Base-by-base conservation (phyloP, 23 tunicate genomes). In the Halocynthia roretzi region DNA sequence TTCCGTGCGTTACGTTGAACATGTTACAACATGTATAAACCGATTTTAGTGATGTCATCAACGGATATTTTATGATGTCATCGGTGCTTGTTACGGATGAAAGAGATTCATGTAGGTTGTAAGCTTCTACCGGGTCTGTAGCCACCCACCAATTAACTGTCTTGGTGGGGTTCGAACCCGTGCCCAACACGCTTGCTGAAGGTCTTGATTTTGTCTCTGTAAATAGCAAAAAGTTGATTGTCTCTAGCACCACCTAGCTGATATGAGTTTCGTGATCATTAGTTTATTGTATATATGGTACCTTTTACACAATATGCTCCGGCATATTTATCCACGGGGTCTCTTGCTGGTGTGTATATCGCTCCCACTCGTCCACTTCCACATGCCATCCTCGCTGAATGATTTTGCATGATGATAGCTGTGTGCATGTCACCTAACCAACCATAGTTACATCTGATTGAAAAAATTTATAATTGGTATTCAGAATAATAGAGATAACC, bases 111-210 rank as follows among this genome's bases (percentile, higher is more conserved):
- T 78, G 81, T n/a, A 88, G 71, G 50, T 83, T 72, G 61, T 72
- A 78, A 6, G 73, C 74, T 48, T 83, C 86, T 40, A 72, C 81
- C 0, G 83, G 87, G 63, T 83, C 84, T 0, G 71, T 18, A 22
- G 81, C 79, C n/a, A 83, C 81, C 95, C 95, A 88, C 93, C 93
- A 87, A 71, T 82, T 87, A 8, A 87, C 78, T 6, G 86, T 72
- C 50, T 69, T 75, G 23, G 77, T 77, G 51, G 54, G 64, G 23
- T 20, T 21, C 72, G 78, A 54, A 14, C 18, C 63, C 40, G 56
- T 54, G 31, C 10, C 8, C 70, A 65, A 10, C 0, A 6, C 22
- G 10, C 31, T 15, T 9, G 31, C 31, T 10, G 10, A 40, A 65
- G 70, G 70, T 20, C 19, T 65, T 40, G 22, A 20, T 11, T 10